A percentile compares a stretch with the other conserved stretches of the same genome.
Evolutionary conservation across 1,140 invertebrate species (phyloP).

Genomic region (Conus ventricosus): DNA sequence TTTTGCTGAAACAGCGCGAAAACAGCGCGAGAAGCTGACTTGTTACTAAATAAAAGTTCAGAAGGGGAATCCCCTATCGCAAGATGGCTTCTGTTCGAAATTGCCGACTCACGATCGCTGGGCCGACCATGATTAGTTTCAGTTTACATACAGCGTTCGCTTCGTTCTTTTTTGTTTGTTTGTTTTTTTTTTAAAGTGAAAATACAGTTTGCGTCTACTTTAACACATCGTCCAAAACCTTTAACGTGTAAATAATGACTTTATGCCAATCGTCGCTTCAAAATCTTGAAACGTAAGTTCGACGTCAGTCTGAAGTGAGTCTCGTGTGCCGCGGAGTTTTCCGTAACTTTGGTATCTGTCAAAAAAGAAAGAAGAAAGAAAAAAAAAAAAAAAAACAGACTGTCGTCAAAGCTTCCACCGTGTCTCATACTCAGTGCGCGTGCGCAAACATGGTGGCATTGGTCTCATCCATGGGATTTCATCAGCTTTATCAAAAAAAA

Average conservation of each 20-base stretch:
- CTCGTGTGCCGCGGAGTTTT: neutral
- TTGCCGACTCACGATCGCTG: neutral
- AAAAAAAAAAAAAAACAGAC: too few species aligned
- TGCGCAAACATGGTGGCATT: neutral
- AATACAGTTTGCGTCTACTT: too few species aligned
- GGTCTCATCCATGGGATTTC: neutral
- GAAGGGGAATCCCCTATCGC: constrained; percentile 2
- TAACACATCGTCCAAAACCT: too few species aligned
- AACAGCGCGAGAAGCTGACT: neutral
- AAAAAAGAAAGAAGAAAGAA: too few species aligned
- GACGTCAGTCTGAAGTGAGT: neutral
- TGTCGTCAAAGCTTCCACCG: constrained; percentile 3
- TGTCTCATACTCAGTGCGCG: neutral
- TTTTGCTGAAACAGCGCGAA: constrained; percentile 21
- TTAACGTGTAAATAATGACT: too few species aligned
- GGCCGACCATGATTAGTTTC: too few species aligned
- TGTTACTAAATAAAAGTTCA: neutral
- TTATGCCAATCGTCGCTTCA: neutral
- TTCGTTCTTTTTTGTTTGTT: too few species aligned
- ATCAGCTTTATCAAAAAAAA: neutral
- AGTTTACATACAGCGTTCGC: too few species aligned
- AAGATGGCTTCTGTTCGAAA: neutral
- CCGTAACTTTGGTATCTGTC: neutral
- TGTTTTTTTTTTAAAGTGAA: too few species aligned
- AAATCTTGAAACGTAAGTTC: neutral